Conservation (phyloP, 2,888 invertebrate species). For the Lepidochitona cinerea region DNA sequence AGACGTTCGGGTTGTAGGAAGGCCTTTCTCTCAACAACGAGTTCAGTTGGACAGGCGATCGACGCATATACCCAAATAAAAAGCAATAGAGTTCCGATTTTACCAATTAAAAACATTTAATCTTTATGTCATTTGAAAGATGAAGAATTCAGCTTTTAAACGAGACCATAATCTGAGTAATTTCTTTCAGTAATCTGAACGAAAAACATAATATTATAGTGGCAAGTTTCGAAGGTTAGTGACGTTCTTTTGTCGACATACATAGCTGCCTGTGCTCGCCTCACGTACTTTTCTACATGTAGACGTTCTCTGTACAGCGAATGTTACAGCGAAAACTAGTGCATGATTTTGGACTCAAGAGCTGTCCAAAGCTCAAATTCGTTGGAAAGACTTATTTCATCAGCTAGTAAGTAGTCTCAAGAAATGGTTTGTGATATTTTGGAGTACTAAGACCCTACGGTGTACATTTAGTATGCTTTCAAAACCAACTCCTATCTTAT, state of each 20-base stretch:
- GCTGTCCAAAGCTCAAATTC: neutral
- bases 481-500: neutral
- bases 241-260: neutral
- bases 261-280: neutral
- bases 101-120: neutral
- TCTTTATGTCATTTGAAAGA: neutral
- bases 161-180: neutral
- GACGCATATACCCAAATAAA: too few species aligned
- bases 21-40: too few species aligned
- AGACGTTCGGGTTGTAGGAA: too few species aligned
- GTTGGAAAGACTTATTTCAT: neutral
- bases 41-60: too few species aligned
- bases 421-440: neutral
- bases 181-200: neutral
- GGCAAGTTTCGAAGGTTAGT: neutral
- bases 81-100: too few species aligned
- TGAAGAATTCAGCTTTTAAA: neutral
- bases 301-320: neutral
- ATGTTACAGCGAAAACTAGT: neutral
- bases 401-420: neutral
- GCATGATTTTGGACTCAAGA: neutral
- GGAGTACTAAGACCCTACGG: too few species aligned
- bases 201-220: neutral
- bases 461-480: too few species aligned
- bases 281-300: too few species aligned